These are phyloP conservation scores for Apodemia duryi DNA, from an alignment of 2,888 invertebrate genomes.

Conservation along the genomic window DNA sequence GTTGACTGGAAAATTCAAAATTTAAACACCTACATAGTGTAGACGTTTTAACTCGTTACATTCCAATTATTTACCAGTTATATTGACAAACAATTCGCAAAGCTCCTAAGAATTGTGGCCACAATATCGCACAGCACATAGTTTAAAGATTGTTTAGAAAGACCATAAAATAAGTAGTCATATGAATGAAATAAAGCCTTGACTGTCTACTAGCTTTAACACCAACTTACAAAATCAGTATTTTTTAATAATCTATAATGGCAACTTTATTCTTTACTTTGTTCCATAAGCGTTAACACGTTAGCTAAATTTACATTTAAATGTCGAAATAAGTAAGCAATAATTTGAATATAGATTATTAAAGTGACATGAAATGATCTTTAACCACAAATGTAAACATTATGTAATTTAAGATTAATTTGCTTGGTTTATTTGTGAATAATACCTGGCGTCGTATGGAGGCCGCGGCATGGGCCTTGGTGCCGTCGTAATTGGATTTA, in stretches of 20 bases:
- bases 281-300: neutral
- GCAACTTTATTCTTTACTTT: neutral
- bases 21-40: neutral
- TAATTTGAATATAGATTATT: neutral
- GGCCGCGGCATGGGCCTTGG: slow-evolving; percentile 67
- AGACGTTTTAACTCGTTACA: neutral
- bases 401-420: neutral
- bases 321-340: neutral
- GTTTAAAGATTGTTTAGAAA: neutral
- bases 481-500: slow-evolving; percentile 49
- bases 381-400: too few species aligned
- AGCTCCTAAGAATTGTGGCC: slow-evolving; percentile 51
- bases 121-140: slow-evolving; percentile 54
- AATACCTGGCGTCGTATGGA: slow-evolving; percentile 62
- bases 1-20: neutral
- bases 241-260: slow-evolving; percentile 7
- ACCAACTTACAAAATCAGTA: neutral
- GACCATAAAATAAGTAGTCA: neutral
- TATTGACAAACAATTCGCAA: slow-evolving; percentile 28
- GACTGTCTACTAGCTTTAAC: neutral
- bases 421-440: neutral
- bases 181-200: neutral
- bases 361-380: neutral
- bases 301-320: neutral
- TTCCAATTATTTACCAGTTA: neutral